Conservation (phyloP, 2,113 vertebrate genomes). For the Ictalurus punctatus region DNA sequence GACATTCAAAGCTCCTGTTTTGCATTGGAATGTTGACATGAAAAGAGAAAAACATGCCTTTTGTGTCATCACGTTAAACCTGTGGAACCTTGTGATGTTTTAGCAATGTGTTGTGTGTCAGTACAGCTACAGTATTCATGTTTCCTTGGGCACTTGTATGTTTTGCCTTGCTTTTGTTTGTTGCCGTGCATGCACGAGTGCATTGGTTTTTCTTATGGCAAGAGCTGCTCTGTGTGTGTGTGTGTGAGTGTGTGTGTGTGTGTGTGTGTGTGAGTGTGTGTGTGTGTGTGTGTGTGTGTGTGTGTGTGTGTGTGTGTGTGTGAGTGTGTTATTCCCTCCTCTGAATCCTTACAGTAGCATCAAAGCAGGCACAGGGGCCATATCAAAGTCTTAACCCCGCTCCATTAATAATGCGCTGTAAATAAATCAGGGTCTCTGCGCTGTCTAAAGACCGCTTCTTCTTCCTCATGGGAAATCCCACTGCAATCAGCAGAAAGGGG, state of each 20-base stretch:
- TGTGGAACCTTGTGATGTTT: constrained; percentile 39
- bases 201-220: constrained; percentile 17
- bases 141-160: constrained; percentile 35
- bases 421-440: constrained; percentile 72
- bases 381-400: constrained; percentile 76
- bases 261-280: background rate
- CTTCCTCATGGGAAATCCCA: constrained; percentile 56
- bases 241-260: background rate
- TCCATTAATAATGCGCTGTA: constrained; percentile 74
- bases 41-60: constrained; percentile 35
- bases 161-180: constrained; percentile 26
- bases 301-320: background rate
- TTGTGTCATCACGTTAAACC: constrained; percentile 4
- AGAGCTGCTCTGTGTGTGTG: background rate
- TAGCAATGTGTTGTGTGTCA: constrained; percentile 22
- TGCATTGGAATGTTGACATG: constrained; percentile 9
- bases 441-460: constrained; percentile 59
- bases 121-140: background rate
- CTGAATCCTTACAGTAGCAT: constrained; percentile 55
- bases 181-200: constrained; percentile 11
- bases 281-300: background rate
- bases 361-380: constrained; percentile 65
- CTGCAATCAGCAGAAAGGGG: constrained; percentile 53
- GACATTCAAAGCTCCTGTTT: background rate
- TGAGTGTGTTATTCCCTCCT: constrained; percentile 12